phyloP scores from a whole-genome alignment of 2,888 invertebrate genomes.

The Entomobrya proxima region DNA sequence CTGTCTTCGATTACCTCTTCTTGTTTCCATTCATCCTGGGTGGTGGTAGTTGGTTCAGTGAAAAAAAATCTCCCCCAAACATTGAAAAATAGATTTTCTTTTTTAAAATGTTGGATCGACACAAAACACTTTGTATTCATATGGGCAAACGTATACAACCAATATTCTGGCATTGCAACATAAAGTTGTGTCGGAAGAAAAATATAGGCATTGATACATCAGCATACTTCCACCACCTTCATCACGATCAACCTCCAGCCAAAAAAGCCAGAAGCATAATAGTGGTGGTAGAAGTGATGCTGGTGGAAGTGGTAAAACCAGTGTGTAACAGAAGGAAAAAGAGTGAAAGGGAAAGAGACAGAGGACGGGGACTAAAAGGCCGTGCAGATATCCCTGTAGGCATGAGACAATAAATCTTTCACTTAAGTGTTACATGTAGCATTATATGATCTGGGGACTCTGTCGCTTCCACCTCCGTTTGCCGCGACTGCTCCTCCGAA shows the following conservation, averaged over 20 bases:
- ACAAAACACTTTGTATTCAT: constrained; percentile 24
- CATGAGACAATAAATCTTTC: constrained; percentile 67
- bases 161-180: neutral
- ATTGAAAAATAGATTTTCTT: constrained; percentile 43
- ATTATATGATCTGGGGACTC: constrained; percentile 57
- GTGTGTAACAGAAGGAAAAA: neutral
- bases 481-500: constrained; percentile 10
- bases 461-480: neutral
- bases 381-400: constrained; percentile 58
- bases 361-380: constrained; percentile 42
- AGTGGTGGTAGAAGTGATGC: constrained; percentile 19
- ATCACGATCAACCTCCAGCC: neutral
- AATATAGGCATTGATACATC: neutral
- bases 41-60: constrained; percentile 18
- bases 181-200: neutral
- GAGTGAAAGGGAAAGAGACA: neutral
- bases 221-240: neutral
- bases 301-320: neutral
- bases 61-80: constrained; percentile 16
- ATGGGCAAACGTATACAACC: constrained; percentile 1
- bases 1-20: constrained; percentile 44
- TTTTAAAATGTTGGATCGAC: neutral
- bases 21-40: constrained; percentile 35
- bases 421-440: constrained; percentile 61
- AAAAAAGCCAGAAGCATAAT: constrained; percentile 17